Evolutionary conservation across 2,113 vertebrate genomes (phyloP).

Genomic region (Saccopteryx leptura): DNA sequence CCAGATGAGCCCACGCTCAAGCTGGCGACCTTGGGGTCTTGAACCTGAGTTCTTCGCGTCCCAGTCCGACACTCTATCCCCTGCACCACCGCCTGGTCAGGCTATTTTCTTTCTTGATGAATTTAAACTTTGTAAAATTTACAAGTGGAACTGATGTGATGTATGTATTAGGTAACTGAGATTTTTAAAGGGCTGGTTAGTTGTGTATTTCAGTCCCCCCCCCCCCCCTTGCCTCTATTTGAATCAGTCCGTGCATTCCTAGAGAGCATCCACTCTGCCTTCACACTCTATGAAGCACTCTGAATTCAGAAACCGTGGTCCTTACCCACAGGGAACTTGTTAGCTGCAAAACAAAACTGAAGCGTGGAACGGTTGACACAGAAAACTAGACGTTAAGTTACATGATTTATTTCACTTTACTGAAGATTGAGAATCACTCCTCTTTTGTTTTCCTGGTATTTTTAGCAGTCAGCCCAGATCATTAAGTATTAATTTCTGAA

Average conservation of each 20-base stretch:
- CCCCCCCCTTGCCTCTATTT: not conserved
- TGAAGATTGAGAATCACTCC: not conserved
- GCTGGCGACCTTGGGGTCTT: too few relatives aligned
- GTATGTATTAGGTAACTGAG: not conserved
- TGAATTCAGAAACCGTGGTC: not conserved
- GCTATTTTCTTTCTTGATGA: not conserved
- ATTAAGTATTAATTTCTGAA: not conserved
- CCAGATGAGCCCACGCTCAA: too few relatives aligned
- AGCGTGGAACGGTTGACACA: not conserved
- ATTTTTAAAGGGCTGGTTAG: not conserved
- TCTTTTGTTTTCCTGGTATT: not conserved
- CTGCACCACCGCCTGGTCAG: too few relatives aligned
- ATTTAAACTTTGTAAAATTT: constrained; percentile 35
- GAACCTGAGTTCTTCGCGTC: too few relatives aligned
- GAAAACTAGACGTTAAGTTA: not conserved
- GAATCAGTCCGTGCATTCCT: not conserved
- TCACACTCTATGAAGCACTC: not conserved
- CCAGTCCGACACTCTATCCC: too few relatives aligned
- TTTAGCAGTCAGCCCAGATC: not conserved
- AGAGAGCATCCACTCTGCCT: not conserved
- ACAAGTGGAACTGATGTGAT: not conserved
- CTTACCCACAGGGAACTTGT: not conserved
- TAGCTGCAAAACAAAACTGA: constrained; percentile 1
- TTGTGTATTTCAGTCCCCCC: not conserved
- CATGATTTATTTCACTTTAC: constrained; percentile 7